These are phyloP conservation scores for Procavia capensis DNA, from an alignment of 2,113 vertebrate genomes.

Conservation along the genomic window DNA sequence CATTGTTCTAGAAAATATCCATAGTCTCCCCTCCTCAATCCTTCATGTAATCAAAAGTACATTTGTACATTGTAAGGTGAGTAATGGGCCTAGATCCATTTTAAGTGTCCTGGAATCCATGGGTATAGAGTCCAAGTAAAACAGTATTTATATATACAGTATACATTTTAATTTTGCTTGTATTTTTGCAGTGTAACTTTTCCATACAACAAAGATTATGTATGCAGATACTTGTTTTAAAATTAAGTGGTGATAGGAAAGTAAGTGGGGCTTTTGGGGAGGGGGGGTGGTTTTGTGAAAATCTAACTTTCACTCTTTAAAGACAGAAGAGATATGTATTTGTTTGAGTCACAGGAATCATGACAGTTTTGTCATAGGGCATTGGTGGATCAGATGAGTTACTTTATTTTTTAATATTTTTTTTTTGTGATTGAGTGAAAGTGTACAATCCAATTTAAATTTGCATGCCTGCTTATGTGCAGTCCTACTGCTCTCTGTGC, in stretches of 20 bases:
- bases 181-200: constrained; percentile 15
- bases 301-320: neutral
- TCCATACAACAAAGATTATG: neutral
- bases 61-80: constrained; percentile 96
- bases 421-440: too few relatives aligned
- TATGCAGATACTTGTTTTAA: constrained; percentile 23
- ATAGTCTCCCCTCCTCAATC: constrained; percentile 90
- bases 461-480: too few relatives aligned
- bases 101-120: neutral
- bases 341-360: neutral
- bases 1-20: constrained; percentile 86
- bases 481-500: too few relatives aligned
- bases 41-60: constrained; percentile 92
- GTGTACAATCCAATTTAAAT: too few relatives aligned
- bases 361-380: neutral
- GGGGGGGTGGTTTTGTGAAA: neutral
- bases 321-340: constrained; percentile 2
- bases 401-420: too few relatives aligned
- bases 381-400: neutral
- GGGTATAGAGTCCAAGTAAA: neutral
- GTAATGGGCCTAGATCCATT: constrained; percentile 11
- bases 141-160: neutral
- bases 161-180: neutral
- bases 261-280: neutral
- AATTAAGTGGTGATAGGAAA: neutral